Evolutionary conservation across 2,888 invertebrate genomes (phyloP).

Genomic region (Bembecia ichneumoniformis): DNA sequence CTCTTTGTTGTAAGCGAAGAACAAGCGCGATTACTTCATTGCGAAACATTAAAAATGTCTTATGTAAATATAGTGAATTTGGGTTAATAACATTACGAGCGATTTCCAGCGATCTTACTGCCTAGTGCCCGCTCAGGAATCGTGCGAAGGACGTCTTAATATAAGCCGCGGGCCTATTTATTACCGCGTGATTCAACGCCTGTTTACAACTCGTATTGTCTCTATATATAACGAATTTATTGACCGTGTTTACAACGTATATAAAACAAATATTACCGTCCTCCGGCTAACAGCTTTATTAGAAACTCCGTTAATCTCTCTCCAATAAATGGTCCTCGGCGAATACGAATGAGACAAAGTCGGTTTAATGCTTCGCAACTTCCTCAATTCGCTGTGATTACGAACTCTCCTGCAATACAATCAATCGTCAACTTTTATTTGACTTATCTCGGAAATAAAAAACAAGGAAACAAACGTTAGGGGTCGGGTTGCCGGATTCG

Average conservation of each 20-base stretch:
- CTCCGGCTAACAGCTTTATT: neutral
- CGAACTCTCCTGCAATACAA: constrained; percentile 52
- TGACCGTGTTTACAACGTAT: constrained; percentile 22
- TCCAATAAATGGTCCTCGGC: constrained; percentile 21
- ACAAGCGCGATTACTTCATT: neutral
- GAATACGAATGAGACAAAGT: constrained; percentile 35
- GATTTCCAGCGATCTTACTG: constrained; percentile 53
- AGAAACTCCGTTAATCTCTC: constrained; percentile 18
- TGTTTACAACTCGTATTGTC: constrained; percentile 22
- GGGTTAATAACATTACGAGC: constrained; percentile 45
- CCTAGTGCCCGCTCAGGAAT: constrained; percentile 29
- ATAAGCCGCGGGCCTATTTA: constrained; percentile 55
- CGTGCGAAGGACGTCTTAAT: constrained; percentile 64
- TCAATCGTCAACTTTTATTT: constrained; percentile 71
- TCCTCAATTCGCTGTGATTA: constrained; percentile 40
- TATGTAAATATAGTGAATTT: constrained; percentile 38
- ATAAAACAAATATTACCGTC: constrained; percentile 28
- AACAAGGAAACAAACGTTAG: constrained; percentile 54
- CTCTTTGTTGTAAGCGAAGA: neutral
- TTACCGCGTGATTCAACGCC: constrained; percentile 45
- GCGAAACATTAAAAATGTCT: constrained; percentile 9
- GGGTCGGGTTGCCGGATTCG: constrained; percentile 46
- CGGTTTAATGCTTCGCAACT: constrained; percentile 42
- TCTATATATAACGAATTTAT: constrained; percentile 21
- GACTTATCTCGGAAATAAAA: constrained; percentile 60